Evolutionary conservation across 2,113 vertebrate species (phyloP), one percentile per base, ranked within the genome.

Genomic region (Trogon surrucura): DNA sequence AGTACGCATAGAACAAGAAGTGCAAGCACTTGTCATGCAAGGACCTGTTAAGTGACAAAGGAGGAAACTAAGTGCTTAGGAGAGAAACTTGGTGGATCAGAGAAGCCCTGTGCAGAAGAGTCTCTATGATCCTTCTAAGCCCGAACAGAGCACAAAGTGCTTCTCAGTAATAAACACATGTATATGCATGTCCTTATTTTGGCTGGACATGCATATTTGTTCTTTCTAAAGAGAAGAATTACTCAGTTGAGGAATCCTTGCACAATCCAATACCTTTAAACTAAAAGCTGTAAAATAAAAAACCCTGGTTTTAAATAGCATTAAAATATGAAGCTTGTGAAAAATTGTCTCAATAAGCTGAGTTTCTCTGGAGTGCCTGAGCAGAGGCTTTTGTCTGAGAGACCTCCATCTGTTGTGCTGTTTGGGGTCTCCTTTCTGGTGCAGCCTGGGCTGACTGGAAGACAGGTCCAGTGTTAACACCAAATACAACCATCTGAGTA

Each of bases 351-450:
- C 9, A 9, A 7, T 75, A 26, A 13, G 22, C 44, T 48, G 66
- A 75, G 48, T n/a, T 85, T 10, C 29, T 77, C 36, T 32, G 0
- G 2, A 6, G 25, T 61, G 34, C 44, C 32, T 78, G n/a, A 75
- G 29, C 8, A 56, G 29, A 62, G 44, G 51, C 32, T 88, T 58
- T 18, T 0, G 0, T 36, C 10, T 2, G 16, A 29, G 61, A 64
- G 26, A 30, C 1, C 45, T 16, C 5, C 0, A 2, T 27, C 30
- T 38, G 34, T 26, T 56, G 17, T 72, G 79, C 47, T 5, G 5
- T 57, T 91, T 30, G 18, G 41, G 11, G 47, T 60, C 26, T 80
- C 36, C 45, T 82, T 48, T 30, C 36, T 73, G 51, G 36, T 34
- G 77, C 4, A 1, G 36, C 66, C 30, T 58, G 48, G n/a, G 56